phyloP scores from a whole-genome alignment of 2,113 vertebrate species.

The Triplophysa rosa region DNA sequence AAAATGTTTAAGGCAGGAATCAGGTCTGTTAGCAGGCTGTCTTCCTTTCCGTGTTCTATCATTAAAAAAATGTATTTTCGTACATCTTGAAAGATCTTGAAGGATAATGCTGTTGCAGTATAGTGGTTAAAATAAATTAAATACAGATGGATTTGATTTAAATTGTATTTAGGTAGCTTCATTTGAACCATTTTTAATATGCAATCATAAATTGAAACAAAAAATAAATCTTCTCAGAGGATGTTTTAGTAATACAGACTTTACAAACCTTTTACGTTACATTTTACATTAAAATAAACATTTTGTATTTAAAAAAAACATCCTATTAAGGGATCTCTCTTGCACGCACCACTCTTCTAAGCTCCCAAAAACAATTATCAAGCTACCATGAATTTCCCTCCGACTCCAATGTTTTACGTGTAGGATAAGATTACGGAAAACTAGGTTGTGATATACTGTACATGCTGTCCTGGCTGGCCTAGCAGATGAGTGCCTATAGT shows the following conservation, averaged over 20 bases:
- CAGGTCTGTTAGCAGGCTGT: not conserved
- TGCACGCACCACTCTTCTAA: not conserved
- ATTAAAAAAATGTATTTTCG: not conserved
- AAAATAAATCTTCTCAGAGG: too few species aligned
- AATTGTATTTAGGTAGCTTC: too few species aligned
- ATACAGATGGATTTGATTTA: too few species aligned
- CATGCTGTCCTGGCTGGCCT: not conserved
- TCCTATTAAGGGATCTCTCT: constrained; percentile 14
- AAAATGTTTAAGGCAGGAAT: constrained; percentile 5
- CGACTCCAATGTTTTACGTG: not conserved
- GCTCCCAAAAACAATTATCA: constrained; percentile 2
- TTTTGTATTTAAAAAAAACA: not conserved
- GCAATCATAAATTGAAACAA: too few species aligned
- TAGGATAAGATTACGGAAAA: constrained; percentile 36
- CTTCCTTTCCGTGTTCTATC: not conserved
- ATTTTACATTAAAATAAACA: not conserved
- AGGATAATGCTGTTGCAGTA: constrained; percentile 4
- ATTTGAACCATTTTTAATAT: too few species aligned
- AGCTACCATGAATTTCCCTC: not conserved
- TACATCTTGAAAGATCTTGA: constrained; percentile 21
- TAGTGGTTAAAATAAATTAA: too few species aligned
- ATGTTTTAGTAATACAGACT: not conserved
- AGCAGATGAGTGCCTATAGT: constrained; percentile 12
- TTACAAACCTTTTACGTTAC: not conserved
- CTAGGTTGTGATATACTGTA: constrained; percentile 36